Evolutionary conservation across 2,888 invertebrate species (phyloP).

Genomic region (Oscheius sp.): DNA sequence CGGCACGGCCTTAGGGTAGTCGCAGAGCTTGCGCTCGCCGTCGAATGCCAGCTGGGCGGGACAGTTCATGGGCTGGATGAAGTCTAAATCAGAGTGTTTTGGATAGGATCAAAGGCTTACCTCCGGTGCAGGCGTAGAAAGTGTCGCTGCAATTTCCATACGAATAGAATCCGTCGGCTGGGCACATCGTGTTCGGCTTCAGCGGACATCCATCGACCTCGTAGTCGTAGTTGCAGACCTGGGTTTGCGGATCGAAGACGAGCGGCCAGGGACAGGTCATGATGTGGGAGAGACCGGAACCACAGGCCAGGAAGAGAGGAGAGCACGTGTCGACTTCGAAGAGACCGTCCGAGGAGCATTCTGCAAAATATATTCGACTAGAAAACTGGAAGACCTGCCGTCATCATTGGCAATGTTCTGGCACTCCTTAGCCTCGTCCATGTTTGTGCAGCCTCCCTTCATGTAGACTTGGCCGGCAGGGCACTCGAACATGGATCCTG

Average conservation of each 20-base stretch:
- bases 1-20: conserved; percentile 42
- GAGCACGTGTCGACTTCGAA: conserved; percentile 14
- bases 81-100: conserved; percentile 7
- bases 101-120: conserved; percentile 17
- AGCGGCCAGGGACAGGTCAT: conserved; percentile 18
- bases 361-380: background rate
- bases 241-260: background rate
- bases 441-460: background rate
- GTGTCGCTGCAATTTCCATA: conserved; percentile 45
- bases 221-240: conserved; percentile 12
- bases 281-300: conserved; percentile 2
- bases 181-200: conserved; percentile 9
- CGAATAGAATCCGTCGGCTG: conserved; percentile 44
- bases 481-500: conserved; percentile 20
- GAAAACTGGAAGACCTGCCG: background rate
- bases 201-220: conserved; percentile 1
- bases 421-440: background rate
- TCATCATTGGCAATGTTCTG: background rate
- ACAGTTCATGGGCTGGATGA: conserved; percentile 41
- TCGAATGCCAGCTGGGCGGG: conserved; percentile 48
- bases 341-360: conserved; percentile 15
- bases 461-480: conserved; percentile 14
- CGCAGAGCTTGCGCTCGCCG: conserved; percentile 41
- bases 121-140: conserved; percentile 46
- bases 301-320: conserved; percentile 22